Evolutionary conservation across 2,113 vertebrate species (phyloP).

Genomic region (Fregetta grallaria): DNA sequence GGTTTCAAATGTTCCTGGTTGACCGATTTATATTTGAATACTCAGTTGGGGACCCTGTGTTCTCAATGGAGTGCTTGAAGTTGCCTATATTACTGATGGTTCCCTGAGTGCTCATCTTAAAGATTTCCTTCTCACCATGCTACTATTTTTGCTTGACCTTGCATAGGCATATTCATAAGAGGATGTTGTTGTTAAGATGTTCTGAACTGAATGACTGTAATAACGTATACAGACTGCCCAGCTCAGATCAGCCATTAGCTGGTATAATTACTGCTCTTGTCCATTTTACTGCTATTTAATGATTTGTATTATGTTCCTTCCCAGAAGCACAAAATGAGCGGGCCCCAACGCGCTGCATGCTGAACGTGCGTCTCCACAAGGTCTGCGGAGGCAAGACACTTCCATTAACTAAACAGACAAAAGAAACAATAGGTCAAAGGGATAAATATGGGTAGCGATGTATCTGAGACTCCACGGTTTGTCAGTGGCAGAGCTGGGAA

Average conservation of each 20-base stretch:
- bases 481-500: not conserved
- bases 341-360: accelerated
- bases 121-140: not conserved
- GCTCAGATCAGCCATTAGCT: not conserved
- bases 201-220: not conserved
- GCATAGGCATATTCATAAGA: not conserved
- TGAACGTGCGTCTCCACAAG: not conserved
- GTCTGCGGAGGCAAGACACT: not conserved
- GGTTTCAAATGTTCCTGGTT: constrained; percentile 25
- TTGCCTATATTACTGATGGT: not conserved
- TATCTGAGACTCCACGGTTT: not conserved
- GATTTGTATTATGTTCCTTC: not conserved
- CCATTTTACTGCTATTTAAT: not conserved
- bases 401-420: not conserved
- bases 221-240: not conserved
- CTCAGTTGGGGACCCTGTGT: not conserved
- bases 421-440: not conserved
- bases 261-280: constrained; percentile 10
- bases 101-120: not conserved
- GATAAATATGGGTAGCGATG: accelerated
- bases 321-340: not conserved
- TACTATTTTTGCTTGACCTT: constrained; percentile 32
- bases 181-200: not conserved
- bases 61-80: not conserved
- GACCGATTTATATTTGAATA: constrained; percentile 19